Percentiles rank a stretch among this genome's conserved stretches.
Conservation (phyloP, 2,113 vertebrate genomes). For the Calyptommatus sinebrachiatus region DNA sequence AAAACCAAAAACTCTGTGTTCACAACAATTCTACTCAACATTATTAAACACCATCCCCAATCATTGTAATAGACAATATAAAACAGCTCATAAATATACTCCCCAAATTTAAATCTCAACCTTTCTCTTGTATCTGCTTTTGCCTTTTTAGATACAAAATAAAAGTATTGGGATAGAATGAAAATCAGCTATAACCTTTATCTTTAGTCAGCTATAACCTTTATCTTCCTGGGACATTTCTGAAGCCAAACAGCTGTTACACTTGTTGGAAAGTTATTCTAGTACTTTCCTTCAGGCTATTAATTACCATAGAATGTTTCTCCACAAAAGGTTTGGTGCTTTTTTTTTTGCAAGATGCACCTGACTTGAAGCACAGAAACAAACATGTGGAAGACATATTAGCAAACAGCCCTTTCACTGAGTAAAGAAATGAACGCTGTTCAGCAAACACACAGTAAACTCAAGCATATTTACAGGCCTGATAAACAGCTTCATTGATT, state of each 20-base stretch:
- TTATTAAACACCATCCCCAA: neutral
- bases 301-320: neutral
- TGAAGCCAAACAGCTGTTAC: slow-evolving; percentile 19
- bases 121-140: neutral
- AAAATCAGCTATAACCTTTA: neutral
- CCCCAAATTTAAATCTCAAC: neutral
- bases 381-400: neutral
- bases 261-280: neutral
- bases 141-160: neutral
- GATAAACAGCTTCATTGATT: neutral
- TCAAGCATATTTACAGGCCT: too few species aligned
- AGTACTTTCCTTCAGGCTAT: neutral
- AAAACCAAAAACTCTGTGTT: neutral
- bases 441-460: too few species aligned
- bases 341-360: neutral
- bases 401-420: neutral
- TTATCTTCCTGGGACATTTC: neutral
- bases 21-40: neutral
- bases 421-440: neutral
- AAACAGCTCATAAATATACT: neutral
- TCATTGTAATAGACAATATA: neutral
- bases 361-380: neutral
- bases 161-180: neutral
- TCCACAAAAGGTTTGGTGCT: neutral
- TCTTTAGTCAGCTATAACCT: neutral